Conservation (phyloP, 53 echinoderm and acorn worm genomes). For the Stichopus horrens region DNA sequence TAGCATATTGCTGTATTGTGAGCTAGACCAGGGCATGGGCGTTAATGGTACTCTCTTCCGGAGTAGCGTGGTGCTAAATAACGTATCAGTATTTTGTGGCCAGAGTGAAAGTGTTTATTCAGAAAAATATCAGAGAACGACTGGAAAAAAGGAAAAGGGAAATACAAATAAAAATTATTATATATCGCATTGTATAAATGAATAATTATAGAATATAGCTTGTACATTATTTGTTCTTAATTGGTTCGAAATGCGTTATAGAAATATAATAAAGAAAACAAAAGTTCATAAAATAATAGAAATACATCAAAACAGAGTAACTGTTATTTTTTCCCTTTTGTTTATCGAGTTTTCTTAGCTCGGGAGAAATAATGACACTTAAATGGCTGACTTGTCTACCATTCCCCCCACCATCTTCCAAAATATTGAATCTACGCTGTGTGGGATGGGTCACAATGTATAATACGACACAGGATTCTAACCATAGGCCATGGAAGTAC, state of each 20-base stretch:
- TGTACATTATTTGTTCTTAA: neutral
- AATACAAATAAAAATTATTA: neutral
- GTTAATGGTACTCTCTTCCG: too few species aligned
- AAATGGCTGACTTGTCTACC: too few species aligned
- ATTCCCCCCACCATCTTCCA: too few species aligned
- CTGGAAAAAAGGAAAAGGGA: neutral
- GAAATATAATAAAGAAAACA: neutral
- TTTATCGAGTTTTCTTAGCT: neutral
- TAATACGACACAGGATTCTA: too few species aligned
- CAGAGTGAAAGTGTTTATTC: neutral
- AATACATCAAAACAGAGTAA: neutral
- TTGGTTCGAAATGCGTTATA: neutral
- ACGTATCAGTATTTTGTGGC: neutral
- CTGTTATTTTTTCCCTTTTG: neutral
- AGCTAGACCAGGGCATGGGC: too few species aligned
- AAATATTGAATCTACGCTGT: too few species aligned
- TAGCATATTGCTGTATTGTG: too few species aligned
- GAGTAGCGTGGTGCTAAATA: too few species aligned
- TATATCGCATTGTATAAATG: conserved; percentile 22
- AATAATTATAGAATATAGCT: conserved; percentile 1
- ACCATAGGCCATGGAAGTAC: too few species aligned
- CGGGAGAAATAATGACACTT: too few species aligned
- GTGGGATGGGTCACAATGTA: too few species aligned
- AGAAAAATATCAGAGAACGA: neutral
- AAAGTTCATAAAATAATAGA: neutral